Evolutionary conservation across 2,797 vertebrate genomes (phyloP), one percentile per base, ranked within the genome.

Genomic region (Parauchenoglanis punctatus): DNA sequence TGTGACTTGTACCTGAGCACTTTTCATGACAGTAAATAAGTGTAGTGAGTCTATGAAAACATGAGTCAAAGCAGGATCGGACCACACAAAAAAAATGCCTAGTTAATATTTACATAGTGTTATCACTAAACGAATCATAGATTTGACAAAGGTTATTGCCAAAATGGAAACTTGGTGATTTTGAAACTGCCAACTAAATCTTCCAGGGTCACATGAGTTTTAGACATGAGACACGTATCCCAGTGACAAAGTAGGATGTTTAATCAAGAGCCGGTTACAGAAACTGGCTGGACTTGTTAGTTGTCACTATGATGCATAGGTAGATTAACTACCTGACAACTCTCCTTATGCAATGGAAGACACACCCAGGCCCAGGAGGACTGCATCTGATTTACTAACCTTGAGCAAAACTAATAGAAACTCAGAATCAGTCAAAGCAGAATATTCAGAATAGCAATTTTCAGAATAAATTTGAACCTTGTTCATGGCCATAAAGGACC

Each of bases 201-300:
- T 49, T 4, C 17, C 52, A 4, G 20, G 31, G 40, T 63, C 23
- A 63, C 40, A 20, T 11, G 59, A 31, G 86, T 54, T 67, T 40
- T 84, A 46, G 35, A 75, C 35, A 76, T 54, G 61, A 87, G 63
- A 73, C 86, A 83, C 65, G 65, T 73, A 73, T 85, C 54, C 28
- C 76, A 80, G 65, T 68, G 13, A 86, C 70, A 87, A 15, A 84
- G 81, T 77, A 73, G 40, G 87, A 80, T 68, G 58, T 83, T 84
- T 90, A 52, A 82, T 87, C 67, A 87, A 81, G 61, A 84, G 13
- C 77, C 5, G 63, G 35, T 54, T 67, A 59, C 31, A 84, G 63
- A 91, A 91, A 91, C 90, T 86, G 85, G 91, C 81, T 76, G 18
- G 82, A 88, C 90, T 81, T 90, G 90, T 89, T 89, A 23, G 85